Conservation (phyloP, 1,140 invertebrate genomes). For the Hylaeus volcanicus region DNA sequence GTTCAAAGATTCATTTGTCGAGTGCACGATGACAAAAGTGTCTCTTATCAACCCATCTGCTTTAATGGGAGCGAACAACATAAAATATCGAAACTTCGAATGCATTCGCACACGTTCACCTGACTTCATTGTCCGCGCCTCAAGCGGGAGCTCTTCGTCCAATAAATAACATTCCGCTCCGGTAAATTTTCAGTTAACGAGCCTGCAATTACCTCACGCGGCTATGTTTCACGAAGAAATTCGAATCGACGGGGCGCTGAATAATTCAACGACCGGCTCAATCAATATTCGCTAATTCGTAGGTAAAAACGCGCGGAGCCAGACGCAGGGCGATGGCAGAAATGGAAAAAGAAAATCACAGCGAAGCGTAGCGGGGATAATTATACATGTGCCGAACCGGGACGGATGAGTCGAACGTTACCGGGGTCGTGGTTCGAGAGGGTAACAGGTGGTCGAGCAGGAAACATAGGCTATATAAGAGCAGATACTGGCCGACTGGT, state of each 20-base stretch:
- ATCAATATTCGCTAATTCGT: slow-evolving; percentile 30
- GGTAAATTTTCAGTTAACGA: slow-evolving; percentile 24
- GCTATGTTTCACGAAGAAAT: slow-evolving; percentile 14
- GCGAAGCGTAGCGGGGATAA: slow-evolving; percentile 15
- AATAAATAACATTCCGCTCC: not conserved
- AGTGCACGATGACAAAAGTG: too few relatives aligned
- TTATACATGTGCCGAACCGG: slow-evolving; percentile 57
- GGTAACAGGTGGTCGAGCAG: slow-evolving; percentile 79
- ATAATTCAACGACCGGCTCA: slow-evolving; percentile 19
- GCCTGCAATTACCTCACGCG: slow-evolving; percentile 8
- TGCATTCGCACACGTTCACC: too few relatives aligned
- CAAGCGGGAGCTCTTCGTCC: not conserved
- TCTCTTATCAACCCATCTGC: too few relatives aligned
- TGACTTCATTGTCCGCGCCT: not conserved
- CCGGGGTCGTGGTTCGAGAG: slow-evolving; percentile 68
- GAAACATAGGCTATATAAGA: slow-evolving; percentile 78
- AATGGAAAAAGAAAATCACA: slow-evolving; percentile 22
- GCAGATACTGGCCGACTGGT: slow-evolving; percentile 77
- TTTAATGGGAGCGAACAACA: too few relatives aligned
- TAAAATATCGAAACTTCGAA: too few relatives aligned
- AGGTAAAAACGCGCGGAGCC: not conserved
- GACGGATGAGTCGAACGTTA: slow-evolving; percentile 58
- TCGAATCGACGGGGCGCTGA: slow-evolving; percentile 8
- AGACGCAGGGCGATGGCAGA: not conserved
- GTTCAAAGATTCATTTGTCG: too few relatives aligned